phyloP scores from a whole-genome alignment of 2,113 vertebrate genomes.

The Chinchilla lanigera region DNA sequence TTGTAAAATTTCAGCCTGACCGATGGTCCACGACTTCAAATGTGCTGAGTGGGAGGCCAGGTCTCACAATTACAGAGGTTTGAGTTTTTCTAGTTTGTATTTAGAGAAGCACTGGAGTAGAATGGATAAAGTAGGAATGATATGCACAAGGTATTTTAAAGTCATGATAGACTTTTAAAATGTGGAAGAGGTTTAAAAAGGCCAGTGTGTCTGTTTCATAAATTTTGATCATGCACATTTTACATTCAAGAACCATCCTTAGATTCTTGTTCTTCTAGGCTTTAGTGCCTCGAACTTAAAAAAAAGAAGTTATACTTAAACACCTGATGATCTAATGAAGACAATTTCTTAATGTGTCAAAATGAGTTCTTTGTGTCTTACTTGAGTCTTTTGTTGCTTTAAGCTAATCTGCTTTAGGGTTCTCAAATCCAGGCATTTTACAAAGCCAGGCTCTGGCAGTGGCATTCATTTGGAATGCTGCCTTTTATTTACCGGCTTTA shows the following conservation, averaged over 20 bases:
- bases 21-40: neutral
- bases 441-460: slow-evolving; percentile 90
- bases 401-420: slow-evolving; percentile 88
- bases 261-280: slow-evolving; percentile 63
- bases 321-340: slow-evolving; percentile 94
- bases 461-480: slow-evolving; percentile 94
- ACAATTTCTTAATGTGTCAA: slow-evolving; percentile 97
- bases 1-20: slow-evolving; percentile 43
- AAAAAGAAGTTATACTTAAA: slow-evolving; percentile 89
- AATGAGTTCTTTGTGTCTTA: slow-evolving; percentile 94
- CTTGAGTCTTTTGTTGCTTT: slow-evolving; percentile 89
- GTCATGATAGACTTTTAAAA: slow-evolving; percentile 73
- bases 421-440: slow-evolving; percentile 88
- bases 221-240: slow-evolving; percentile 40
- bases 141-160: slow-evolving; percentile 69
- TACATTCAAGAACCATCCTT: slow-evolving; percentile 73
- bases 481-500: slow-evolving; percentile 91
- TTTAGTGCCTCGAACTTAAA: slow-evolving; percentile 86
- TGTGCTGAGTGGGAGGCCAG: neutral
- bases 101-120: neutral
- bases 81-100: slow-evolving; percentile 39
- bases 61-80: slow-evolving; percentile 4
- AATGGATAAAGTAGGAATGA: slow-evolving; percentile 61
- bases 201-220: slow-evolving; percentile 62
- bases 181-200: slow-evolving; percentile 67